phyloP scores from a whole-genome alignment of 2,888 invertebrate genomes.

The Spilosoma lubricipeda region DNA sequence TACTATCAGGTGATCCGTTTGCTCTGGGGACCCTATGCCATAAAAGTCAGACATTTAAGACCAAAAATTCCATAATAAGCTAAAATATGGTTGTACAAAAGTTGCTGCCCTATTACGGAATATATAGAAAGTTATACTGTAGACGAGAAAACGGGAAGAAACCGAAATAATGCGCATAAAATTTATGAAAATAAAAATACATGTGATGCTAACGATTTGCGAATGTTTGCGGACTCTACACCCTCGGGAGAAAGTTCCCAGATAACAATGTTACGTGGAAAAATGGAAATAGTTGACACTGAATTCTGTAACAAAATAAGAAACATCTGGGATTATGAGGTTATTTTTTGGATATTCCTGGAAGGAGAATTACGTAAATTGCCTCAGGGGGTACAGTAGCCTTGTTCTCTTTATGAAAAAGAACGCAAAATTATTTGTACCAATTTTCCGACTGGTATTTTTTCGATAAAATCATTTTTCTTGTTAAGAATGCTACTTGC shows the following conservation, averaged over 20 bases:
- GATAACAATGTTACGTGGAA: conserved; percentile 49
- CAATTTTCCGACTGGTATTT: not conserved
- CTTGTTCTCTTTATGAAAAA: not conserved
- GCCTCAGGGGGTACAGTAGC: conserved; percentile 8
- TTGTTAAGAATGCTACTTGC: not conserved
- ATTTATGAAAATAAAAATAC: conserved; percentile 42
- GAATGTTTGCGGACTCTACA: conserved; percentile 28
- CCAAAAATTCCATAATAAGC: no score
- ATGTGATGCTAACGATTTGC: conserved; percentile 48
- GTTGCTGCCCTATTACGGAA: no score
- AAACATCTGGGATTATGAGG: conserved; percentile 40
- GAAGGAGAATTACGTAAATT: conserved; percentile 27
- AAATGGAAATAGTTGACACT: conserved; percentile 53
- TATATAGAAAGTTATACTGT: no score
- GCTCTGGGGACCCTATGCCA: no score
- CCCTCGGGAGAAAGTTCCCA: conserved; percentile 17
- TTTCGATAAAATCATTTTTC: not conserved
- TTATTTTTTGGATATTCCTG: conserved; percentile 31
- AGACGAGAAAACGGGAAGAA: no score
- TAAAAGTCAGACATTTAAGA: no score
- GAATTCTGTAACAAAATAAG: conserved; percentile 41
- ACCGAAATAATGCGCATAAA: not conserved
- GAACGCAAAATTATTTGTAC: not conserved
- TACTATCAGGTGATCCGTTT: no score
- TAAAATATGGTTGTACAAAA: no score